These are phyloP conservation scores for Ceuthmochares aereus DNA, from an alignment of 2,113 vertebrate genomes.

Conservation along the genomic window DNA sequence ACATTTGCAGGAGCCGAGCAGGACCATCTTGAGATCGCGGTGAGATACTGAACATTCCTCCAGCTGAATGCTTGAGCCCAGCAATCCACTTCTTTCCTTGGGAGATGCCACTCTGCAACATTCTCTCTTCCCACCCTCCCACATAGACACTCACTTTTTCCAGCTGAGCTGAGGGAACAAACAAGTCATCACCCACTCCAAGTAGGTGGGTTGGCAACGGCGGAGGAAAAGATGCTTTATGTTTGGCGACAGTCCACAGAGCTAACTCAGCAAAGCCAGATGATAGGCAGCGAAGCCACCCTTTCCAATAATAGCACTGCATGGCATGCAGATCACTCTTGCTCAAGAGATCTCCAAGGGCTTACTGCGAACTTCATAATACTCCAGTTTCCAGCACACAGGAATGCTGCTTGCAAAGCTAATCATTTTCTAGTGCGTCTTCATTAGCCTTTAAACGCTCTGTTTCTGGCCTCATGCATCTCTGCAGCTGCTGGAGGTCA, in stretches of 20 bases:
- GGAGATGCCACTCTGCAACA: background rate
- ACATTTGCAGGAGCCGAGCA: background rate
- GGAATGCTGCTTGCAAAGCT: background rate
- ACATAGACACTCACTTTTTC: slow-evolving; percentile 41
- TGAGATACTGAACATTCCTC: background rate
- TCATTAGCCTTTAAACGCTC: background rate
- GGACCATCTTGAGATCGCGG: background rate
- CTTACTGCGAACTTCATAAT: background rate
- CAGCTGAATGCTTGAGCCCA: accelerated
- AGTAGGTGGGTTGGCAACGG: background rate
- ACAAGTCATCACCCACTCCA: slow-evolving; percentile 44
- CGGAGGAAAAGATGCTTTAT: slow-evolving; percentile 6
- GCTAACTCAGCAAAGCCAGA: slow-evolving; percentile 50
- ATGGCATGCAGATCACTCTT: background rate
- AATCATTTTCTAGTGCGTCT: background rate
- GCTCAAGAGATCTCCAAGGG: slow-evolving; percentile 3
- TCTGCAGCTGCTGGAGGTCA: background rate
- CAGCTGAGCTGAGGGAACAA: slow-evolving; percentile 52
- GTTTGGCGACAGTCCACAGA: background rate
- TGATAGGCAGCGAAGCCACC: slow-evolving; percentile 4
- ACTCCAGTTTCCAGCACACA: background rate
- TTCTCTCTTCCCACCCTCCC: slow-evolving; percentile 28
- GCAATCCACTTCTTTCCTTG: accelerated
- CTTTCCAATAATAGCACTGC: background rate
- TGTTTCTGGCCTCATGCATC: background rate